Evolutionary conservation across 2,888 invertebrate genomes (phyloP).

Genomic region (Acanthosepion pharaonis): DNA sequence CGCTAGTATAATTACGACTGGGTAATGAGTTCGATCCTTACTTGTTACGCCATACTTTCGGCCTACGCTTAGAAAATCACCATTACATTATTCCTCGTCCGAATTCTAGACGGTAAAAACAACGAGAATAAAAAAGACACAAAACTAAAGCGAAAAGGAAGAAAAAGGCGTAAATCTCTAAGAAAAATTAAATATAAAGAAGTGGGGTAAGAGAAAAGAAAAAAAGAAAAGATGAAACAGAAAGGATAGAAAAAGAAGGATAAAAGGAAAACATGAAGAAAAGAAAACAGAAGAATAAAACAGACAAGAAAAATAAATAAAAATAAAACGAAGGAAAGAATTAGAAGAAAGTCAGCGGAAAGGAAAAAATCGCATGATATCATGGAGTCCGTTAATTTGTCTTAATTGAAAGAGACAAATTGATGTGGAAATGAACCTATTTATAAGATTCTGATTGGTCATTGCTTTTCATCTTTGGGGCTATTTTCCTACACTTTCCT

Average conservation of each 20-base stretch:
- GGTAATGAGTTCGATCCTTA: no score
- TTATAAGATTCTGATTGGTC: not conserved
- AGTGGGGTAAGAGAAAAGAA: no score
- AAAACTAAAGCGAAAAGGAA: no score
- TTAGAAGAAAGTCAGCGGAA: not conserved
- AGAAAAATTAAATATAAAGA: no score
- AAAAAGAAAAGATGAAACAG: no score
- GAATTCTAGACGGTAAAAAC: no score
- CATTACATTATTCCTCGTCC: no score
- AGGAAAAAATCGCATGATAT: not conserved
- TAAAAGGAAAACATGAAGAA: not conserved
- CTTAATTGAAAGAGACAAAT: not conserved
- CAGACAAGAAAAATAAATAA: not conserved
- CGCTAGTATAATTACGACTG: no score
- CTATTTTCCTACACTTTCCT: not conserved
- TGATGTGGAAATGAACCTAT: not conserved
- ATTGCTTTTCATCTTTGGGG: not conserved
- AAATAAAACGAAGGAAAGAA: not conserved
- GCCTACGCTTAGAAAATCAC: no score
- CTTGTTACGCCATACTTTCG: no score
- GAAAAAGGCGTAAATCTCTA: accelerated
- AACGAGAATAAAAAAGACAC: no score
- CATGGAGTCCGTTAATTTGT: not conserved
- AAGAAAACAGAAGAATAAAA: not conserved
- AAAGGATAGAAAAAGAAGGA: not conserved